Evolutionary conservation across 2,113 vertebrate species (phyloP).

Genomic region (Pachycephala philippinensis): DNA sequence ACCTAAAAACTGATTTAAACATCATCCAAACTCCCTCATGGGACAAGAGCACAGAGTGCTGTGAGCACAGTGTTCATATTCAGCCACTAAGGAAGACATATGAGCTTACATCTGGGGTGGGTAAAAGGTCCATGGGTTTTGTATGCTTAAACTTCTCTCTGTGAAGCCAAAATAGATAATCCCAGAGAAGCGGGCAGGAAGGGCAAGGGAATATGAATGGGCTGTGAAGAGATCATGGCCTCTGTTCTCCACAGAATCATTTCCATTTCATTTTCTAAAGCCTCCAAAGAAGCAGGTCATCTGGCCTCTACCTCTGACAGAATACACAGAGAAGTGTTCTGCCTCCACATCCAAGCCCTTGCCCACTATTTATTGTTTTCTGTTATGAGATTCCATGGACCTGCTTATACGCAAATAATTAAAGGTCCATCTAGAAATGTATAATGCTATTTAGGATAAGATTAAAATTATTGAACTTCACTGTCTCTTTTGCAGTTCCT

Average conservation of each 20-base stretch:
- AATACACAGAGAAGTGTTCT: not conserved
- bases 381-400: not conserved
- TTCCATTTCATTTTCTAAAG: not conserved
- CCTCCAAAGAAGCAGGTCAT: not conserved
- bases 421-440: not conserved
- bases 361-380: not conserved
- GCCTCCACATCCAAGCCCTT: not conserved
- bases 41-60: not conserved
- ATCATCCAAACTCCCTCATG: not conserved
- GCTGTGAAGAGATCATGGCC: not conserved
- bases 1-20: not conserved
- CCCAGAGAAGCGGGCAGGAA: not conserved
- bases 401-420: not conserved
- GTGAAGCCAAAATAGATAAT: not conserved
- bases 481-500: not conserved
- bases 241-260: not conserved
- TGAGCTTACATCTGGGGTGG: not conserved
- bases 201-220: not conserved
- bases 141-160: not conserved
- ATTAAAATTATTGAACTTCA: not conserved
- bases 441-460: not conserved
- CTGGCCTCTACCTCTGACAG: not conserved
- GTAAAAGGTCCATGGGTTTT: not conserved
- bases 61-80: not conserved
- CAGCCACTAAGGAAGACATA: not conserved